Conservation (phyloP, 2,797 vertebrate genomes). For the Lophius americanus region DNA sequence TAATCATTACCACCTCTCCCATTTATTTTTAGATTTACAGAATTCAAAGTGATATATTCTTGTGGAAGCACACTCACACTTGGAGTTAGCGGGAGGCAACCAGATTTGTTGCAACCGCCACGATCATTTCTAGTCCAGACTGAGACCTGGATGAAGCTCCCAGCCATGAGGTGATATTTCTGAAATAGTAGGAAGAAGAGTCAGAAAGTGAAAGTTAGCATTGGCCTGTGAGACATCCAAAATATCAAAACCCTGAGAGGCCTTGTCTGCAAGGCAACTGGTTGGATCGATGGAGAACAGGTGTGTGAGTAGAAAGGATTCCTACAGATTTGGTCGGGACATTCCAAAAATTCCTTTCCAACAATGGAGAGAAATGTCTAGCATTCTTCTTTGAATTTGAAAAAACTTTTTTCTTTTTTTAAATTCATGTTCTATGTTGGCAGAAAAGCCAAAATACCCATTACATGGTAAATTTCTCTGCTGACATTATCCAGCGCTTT, state of each 20-base stretch:
- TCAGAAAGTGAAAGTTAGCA: slow-evolving; percentile 24
- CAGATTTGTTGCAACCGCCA: slow-evolving; percentile 56
- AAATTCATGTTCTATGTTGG: slow-evolving; percentile 6
- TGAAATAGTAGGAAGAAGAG: slow-evolving; percentile 16
- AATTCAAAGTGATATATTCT: background rate
- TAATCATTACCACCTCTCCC: slow-evolving; percentile 24
- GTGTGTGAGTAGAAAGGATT: slow-evolving; percentile 37
- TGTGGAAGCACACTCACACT: slow-evolving; percentile 42
- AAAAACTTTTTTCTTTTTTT: background rate
- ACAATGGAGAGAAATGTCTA: background rate
- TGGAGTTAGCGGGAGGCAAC: slow-evolving; percentile 45
- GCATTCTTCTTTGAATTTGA: slow-evolving; percentile 1
- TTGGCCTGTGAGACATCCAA: slow-evolving; percentile 41
- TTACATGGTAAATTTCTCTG: too few species aligned
- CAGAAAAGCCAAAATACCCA: background rate
- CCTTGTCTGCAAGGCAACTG: slow-evolving; percentile 43
- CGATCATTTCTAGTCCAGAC: slow-evolving; percentile 44
- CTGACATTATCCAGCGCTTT: too few species aligned
- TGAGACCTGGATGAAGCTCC: slow-evolving; percentile 40
- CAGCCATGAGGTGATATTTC: slow-evolving; percentile 40
- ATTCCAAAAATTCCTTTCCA: background rate
- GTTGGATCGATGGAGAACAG: slow-evolving; percentile 58
- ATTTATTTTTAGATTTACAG: too few species aligned
- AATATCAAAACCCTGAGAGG: slow-evolving; percentile 45
- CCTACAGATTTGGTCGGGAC: background rate